Conservation (phyloP, 35 echinoderm and acorn worm genomes). For the Anneissia japonica region DNA sequence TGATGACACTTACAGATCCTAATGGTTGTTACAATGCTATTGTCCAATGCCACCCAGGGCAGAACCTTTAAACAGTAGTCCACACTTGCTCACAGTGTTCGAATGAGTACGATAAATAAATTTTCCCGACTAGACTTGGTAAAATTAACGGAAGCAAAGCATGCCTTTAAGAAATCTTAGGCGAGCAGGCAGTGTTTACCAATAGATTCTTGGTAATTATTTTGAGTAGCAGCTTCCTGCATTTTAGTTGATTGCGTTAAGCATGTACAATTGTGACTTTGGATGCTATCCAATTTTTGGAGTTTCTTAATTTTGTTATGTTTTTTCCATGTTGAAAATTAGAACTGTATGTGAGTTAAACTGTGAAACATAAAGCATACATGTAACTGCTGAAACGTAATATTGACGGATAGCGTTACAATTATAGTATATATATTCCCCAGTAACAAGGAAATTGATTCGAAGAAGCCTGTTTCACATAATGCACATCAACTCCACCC, state of each 20-base stretch:
- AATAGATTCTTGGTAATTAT: background rate
- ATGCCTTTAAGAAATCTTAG: background rate
- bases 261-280: background rate
- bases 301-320: background rate
- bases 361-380: background rate
- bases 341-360: no score
- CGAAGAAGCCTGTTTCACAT: no score
- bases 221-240: background rate
- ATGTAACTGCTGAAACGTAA: no score
- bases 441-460: no score
- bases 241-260: background rate
- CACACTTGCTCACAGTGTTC: background rate
- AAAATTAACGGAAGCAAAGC: background rate
- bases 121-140: background rate
- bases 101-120: background rate
- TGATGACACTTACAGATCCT: background rate
- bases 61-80: background rate
- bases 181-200: background rate
- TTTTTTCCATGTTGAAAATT: background rate
- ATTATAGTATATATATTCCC: no score
- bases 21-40: no score
- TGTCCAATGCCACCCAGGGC: background rate
- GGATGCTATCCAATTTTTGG: background rate
- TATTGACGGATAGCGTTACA: no score
- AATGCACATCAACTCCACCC: no score